These are phyloP conservation scores for Bactericera cockerelli DNA, from an alignment of 1,140 invertebrate species.

Conservation along the genomic window DNA sequence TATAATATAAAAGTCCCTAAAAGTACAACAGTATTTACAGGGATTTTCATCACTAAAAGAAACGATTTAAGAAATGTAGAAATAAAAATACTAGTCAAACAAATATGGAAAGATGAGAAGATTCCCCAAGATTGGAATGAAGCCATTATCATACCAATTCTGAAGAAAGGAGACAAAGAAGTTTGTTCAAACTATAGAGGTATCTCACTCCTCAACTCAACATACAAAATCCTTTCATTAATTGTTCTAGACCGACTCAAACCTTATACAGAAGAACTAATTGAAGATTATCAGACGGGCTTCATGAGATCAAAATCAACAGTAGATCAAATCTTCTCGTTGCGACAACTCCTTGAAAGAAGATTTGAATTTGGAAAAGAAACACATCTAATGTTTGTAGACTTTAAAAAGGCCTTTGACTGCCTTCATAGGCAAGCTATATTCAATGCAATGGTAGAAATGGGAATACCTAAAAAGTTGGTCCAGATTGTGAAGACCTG, in stretches of 20 bases:
- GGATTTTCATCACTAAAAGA: too few species aligned
- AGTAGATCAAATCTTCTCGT: slow-evolving; percentile 18
- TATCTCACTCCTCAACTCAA: slow-evolving; percentile 18
- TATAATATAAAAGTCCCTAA: too few species aligned
- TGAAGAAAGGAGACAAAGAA: slow-evolving; percentile 23
- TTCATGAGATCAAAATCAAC: slow-evolving; percentile 13
- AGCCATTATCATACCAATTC: slow-evolving; percentile 20
- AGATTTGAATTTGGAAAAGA: slow-evolving; percentile 12
- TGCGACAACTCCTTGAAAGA: slow-evolving; percentile 18
- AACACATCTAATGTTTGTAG: not conserved
- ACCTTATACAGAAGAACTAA: slow-evolving; percentile 11
- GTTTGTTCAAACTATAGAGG: slow-evolving; percentile 23
- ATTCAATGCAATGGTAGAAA: slow-evolving; percentile 10
- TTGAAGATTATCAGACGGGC: slow-evolving; percentile 14
- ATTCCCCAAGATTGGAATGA: slow-evolving; percentile 21
- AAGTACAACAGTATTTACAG: too few species aligned
- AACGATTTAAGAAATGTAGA: too few species aligned
- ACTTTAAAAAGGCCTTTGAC: slow-evolving; percentile 17
- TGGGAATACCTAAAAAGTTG: slow-evolving; percentile 14
- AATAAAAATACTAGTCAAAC: too few species aligned
- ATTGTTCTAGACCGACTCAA: slow-evolving; percentile 12
- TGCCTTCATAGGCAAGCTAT: slow-evolving; percentile 12
- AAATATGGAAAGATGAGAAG: slow-evolving; percentile 18
- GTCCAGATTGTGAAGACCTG: slow-evolving; percentile 11
- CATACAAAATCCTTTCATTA: slow-evolving; percentile 19